phyloP scores from a whole-genome alignment of 37 sponge, comb jelly and placozoan genomes.

The Oopsacas minuta region DNA sequence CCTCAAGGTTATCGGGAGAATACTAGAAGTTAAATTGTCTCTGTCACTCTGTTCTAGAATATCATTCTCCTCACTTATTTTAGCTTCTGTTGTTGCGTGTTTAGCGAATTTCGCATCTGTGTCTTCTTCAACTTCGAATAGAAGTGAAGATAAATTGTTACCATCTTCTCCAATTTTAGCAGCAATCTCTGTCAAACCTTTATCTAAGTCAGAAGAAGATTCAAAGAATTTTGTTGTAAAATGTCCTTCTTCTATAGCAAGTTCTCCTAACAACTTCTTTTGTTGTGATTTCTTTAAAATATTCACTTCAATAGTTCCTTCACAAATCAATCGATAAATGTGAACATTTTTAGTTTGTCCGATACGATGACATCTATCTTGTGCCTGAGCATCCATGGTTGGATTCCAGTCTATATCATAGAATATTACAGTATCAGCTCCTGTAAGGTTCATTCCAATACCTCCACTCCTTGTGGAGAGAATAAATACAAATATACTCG shows the following conservation, averaged over 20 bases:
- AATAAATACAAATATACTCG: conserved; percentile 90
- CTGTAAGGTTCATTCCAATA: conserved; percentile 90
- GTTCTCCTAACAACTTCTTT: conserved; percentile 78
- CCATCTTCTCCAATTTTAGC: background rate
- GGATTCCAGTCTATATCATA: conserved; percentile 99
- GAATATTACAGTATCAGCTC: conserved; percentile 96
- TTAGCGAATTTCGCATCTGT: background rate
- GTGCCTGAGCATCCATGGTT: conserved; percentile 99
- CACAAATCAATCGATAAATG: conserved; percentile 92
- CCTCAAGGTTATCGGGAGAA: background rate
- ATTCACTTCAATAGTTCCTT: conserved; percentile 88
- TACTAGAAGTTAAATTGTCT: background rate
- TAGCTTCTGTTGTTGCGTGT: background rate
- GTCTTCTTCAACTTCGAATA: background rate
- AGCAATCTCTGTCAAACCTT: background rate
- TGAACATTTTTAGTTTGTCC: conserved; percentile 97
- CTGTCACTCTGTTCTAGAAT: background rate
- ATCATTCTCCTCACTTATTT: conserved; percentile 2
- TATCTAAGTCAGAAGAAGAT: background rate
- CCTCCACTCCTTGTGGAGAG: conserved; percentile 98
- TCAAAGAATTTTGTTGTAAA: conserved; percentile 96
- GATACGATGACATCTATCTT: conserved; percentile 96
- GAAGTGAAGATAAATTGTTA: background rate
- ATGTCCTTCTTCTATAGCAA: conserved; percentile 92
- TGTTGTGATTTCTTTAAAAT: conserved; percentile 98